phyloP scores from a whole-genome alignment of 2,113 vertebrate species.

The Micronisus gabar region DNA sequence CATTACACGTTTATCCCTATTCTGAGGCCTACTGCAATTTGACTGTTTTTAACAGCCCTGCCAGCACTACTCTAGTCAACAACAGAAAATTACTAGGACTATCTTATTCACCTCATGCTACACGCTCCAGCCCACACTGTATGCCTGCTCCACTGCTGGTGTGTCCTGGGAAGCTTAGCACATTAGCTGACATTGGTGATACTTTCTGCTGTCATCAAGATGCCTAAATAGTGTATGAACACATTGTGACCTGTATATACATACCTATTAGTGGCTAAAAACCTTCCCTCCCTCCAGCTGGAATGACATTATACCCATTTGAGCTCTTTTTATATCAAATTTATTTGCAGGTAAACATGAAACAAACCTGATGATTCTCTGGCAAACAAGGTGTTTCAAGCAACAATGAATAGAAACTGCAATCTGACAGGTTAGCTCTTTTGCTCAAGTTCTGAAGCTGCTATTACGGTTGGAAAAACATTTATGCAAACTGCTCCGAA shows the following conservation, averaged over 20 bases:
- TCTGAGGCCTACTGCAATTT: not conserved
- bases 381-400: not conserved
- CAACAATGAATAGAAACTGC: constrained; percentile 26
- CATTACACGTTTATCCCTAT: not conserved
- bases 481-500: constrained; percentile 54
- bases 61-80: not conserved
- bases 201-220: not conserved
- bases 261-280: not conserved
- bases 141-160: not conserved
- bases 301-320: not conserved
- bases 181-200: not conserved
- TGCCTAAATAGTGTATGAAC: fast-evolving
- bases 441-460: not conserved
- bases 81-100: not conserved
- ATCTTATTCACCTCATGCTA: not conserved
- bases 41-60: not conserved
- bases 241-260: not conserved
- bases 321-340: not conserved
- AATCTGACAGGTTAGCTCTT: constrained; percentile 22
- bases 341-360: not conserved
- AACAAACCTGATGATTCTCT: not conserved
- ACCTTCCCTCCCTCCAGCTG: not conserved
- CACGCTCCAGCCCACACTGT: fast-evolving
- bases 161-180: not conserved
- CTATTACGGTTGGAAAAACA: constrained; percentile 27